Conservation (phyloP, 2,113 vertebrate genomes). For the Toxostoma redivivum region DNA sequence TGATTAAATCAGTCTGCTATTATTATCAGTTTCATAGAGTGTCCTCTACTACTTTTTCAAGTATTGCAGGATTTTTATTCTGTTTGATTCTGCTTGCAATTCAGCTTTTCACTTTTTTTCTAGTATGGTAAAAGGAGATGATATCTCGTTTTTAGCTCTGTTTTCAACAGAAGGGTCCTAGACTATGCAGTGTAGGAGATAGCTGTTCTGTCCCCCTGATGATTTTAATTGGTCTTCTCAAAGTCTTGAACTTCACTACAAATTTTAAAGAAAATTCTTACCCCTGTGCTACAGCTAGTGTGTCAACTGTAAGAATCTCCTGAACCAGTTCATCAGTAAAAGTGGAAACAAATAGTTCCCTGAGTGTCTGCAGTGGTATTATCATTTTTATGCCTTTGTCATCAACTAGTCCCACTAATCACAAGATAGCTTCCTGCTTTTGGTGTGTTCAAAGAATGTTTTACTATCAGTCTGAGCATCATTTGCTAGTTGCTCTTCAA, state of each 20-base stretch:
- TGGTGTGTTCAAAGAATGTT: slow-evolving; percentile 12
- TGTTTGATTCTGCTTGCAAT: neutral
- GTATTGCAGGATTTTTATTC: neutral
- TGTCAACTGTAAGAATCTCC: neutral
- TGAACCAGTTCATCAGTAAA: neutral
- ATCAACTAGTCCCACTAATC: neutral
- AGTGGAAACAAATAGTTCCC: neutral
- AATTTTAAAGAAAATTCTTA: neutral
- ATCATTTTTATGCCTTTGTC: neutral
- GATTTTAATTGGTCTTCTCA: neutral
- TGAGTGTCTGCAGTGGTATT: neutral
- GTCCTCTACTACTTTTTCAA: neutral
- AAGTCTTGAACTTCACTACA: neutral
- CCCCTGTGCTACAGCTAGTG: neutral
- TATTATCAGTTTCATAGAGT: neutral
- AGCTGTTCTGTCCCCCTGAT: neutral
- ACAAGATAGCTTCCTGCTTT: neutral
- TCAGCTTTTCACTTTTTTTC: neutral
- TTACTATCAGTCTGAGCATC: neutral
- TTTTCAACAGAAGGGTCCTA: neutral
- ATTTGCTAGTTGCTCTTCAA: neutral
- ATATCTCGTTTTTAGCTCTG: neutral
- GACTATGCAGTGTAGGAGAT: neutral
- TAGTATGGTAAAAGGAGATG: neutral
- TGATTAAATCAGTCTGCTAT: neutral